phyloP scores from a whole-genome alignment of 2,113 vertebrate genomes.

The sheep (Ovis aries) region ARS-UI_Ramb_v3.0 NC_056055.1:30089001-30089500 shows the following conservation, averaged over 20 bases:
- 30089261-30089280: not conserved
- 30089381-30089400: not conserved
- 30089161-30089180: not conserved
- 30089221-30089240: not conserved
- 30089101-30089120: not conserved
- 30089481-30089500: not conserved
- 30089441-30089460: not conserved
- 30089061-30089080: not conserved
- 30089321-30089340: not conserved
- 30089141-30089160: not conserved
- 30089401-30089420: not conserved
- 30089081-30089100: not conserved
- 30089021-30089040: not conserved
- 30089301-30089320: not conserved
- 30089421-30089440: not conserved
- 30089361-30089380: not conserved
- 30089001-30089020: not conserved
- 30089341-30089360: not conserved
- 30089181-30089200: not conserved
- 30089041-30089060: not conserved
- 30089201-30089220: not conserved
- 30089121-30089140: not conserved
- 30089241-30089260: rapidly evolving
- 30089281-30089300: not conserved
- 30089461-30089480: not conserved